Evolutionary conservation across 2,113 vertebrate genomes (phyloP).

Genomic region (Xenopus tropicalis): UCB_Xtro_10.0 CM004450.2:90466001-90466500

Average conservation of each 20-base stretch:
- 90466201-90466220: constrained; percentile 18
- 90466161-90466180: constrained; percentile 10
- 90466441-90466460: constrained; percentile 22
- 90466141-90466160: neutral
- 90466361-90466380: neutral
- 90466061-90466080: too few species aligned
- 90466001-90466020: neutral
- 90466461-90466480: constrained; percentile 6
- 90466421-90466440: constrained; percentile 30
- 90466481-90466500: constrained; percentile 5
- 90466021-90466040: neutral
- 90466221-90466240: constrained; percentile 37
- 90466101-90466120: neutral
- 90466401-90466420: neutral
- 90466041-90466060: constrained; percentile 10
- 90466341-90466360: constrained; percentile 27
- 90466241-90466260: constrained; percentile 44
- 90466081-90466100: neutral
- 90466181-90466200: neutral
- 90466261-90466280: constrained; percentile 40
- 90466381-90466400: constrained; percentile 18
- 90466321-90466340: constrained; percentile 32
- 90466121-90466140: neutral
- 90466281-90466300: constrained; percentile 40
- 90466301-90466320: constrained; percentile 42